Evolutionary conservation across 2,797 vertebrate genomes (phyloP).

Genomic region (Aplochiton taeniatus): DNA sequence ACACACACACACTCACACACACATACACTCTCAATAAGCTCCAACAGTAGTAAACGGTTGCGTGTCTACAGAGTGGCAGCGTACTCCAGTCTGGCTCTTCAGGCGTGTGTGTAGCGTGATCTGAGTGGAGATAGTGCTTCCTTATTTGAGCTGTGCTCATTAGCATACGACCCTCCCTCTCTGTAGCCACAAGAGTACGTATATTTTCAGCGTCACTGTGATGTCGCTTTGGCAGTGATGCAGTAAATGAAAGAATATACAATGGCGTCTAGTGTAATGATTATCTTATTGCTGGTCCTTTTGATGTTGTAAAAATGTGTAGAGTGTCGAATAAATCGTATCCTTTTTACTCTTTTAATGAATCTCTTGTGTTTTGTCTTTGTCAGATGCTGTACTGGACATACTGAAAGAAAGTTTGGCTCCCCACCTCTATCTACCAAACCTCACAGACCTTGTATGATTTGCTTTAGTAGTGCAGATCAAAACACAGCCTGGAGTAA

Average conservation of each 20-base stretch:
- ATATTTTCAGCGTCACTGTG: too few species aligned
- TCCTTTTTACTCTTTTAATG: conserved; percentile 15
- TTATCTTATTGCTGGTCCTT: not conserved
- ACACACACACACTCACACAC: conserved; percentile 2
- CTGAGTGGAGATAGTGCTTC: conserved; percentile 4
- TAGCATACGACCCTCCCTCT: not conserved
- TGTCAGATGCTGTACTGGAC: conserved; percentile 45
- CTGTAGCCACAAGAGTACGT: not conserved
- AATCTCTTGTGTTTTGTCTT: conserved; percentile 38
- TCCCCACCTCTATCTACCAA: too few species aligned
- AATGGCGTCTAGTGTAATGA: too few species aligned
- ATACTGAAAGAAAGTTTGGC: not conserved
- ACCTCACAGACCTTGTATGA: not conserved
- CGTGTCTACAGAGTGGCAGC: conserved; percentile 31
- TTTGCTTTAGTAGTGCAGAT: too few species aligned
- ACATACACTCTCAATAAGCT: not conserved
- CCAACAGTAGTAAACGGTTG: conserved; percentile 28
- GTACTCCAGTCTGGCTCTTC: conserved; percentile 22
- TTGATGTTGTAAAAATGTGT: not conserved
- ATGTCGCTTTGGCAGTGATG: too few species aligned
- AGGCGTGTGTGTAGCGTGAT: conserved; percentile 8
- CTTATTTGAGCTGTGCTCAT: not conserved
- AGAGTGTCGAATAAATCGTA: not conserved
- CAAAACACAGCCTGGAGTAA: conserved; percentile 14
- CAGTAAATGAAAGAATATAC: not conserved